phyloP scores from a whole-genome alignment of 1,140 invertebrate species.

The Lepidurus couesii region DNA sequence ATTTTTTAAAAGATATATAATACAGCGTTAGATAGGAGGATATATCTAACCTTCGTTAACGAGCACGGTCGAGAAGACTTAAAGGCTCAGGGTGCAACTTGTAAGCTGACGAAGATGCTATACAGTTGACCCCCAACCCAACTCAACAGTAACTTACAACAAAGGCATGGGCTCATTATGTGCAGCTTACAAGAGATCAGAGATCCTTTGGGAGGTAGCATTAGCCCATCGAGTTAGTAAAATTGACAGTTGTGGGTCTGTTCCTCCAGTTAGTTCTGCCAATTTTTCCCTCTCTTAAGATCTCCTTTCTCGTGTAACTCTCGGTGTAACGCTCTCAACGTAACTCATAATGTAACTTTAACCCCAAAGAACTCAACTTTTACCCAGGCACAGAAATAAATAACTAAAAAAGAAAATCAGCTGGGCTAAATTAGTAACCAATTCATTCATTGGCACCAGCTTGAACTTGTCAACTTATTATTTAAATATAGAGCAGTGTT shows the following conservation, averaged over 20 bases:
- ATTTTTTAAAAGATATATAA: too few relatives aligned
- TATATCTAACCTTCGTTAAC: too few relatives aligned
- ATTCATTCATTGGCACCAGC: slow-evolving; percentile 18
- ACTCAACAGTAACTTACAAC: too few relatives aligned
- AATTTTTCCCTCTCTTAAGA: not conserved
- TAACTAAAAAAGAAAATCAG: not conserved
- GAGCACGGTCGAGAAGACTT: too few relatives aligned
- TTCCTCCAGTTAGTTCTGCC: not conserved
- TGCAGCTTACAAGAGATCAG: not conserved
- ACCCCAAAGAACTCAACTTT: not conserved
- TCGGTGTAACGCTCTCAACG: not conserved
- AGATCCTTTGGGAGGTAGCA: not conserved
- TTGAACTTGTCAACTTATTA: not conserved
- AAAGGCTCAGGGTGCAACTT: too few relatives aligned
- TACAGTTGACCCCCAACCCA: too few relatives aligned
- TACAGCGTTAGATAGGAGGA: too few relatives aligned
- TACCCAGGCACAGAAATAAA: not conserved
- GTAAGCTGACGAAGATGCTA: too few relatives aligned
- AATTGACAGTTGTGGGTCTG: not conserved
- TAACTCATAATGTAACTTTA: not conserved
- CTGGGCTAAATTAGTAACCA: not conserved
- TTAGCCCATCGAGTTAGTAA: slow-evolving; percentile 1
- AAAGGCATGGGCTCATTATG: not conserved
- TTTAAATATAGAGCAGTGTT: not conserved
- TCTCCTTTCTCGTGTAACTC: not conserved